Evolutionary conservation across 2,888 invertebrate genomes (phyloP), one percentile per base, ranked within the genome.

Genomic region (Anticlea derivata): DNA sequence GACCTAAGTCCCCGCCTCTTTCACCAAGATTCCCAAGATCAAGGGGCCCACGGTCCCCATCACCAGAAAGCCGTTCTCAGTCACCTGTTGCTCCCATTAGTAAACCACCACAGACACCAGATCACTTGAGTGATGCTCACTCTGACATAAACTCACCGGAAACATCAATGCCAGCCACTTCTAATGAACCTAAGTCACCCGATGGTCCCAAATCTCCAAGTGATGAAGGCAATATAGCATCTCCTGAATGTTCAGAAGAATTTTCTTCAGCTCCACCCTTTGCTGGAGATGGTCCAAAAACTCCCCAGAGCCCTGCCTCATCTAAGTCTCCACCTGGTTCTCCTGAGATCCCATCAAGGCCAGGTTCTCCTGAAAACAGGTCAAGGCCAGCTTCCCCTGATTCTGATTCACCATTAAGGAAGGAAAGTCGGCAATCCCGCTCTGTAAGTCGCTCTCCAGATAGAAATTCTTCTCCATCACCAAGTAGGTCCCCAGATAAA

Each of bases 131-230:
- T 68, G 82, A 79, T 43, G 86, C 78, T 48, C 86, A 85, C 65
- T 90, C 89, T 26, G 86, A 88, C 47, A 86, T 90, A 33, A 88
- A 88, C 73, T 89, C 90, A 40, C 89, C 90, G 37, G 87, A 90
- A 66, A 83, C 86, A 69, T 87, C 86, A 39, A 73, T 81, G 70
- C 80, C 81, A 44, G 73, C 69, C 11, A 89, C 86, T 22, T 88
- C 86, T 46, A 63, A 60, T 44, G 84, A 79, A 7, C 80, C 83
- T 11, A 89, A 84, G 53, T 91, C 92, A 17, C 88, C 91, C 35
- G 87, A 86, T 48, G 88, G 87, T 22, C 91, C 87, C 3, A 85
- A 86, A 52, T 86, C 88, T 20, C 87, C 89, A 8, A 84, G 88
- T 58, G 85, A 85, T 46, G 61, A 50, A 41, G 75, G 73, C 7